A percentile compares a stretch with the other conserved stretches of the same genome.
Evolutionary conservation across 2,113 vertebrate genomes (phyloP).

Genomic region (Apaloderma vittatum): DNA sequence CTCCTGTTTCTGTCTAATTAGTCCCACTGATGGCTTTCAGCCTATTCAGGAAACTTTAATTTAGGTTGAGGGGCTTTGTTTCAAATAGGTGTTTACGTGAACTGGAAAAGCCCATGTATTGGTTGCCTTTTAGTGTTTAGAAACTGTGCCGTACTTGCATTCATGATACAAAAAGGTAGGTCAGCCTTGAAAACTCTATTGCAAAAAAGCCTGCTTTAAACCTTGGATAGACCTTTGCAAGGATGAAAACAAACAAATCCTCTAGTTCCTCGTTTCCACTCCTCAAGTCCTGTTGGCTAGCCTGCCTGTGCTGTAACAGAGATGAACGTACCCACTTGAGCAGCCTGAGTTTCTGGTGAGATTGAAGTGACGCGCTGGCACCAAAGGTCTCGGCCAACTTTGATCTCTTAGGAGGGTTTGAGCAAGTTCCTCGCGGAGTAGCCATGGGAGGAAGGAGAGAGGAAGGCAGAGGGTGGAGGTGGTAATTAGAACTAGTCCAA

Average conservation of each 20-base stretch:
- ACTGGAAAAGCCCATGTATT: not conserved
- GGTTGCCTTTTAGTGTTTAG: not conserved
- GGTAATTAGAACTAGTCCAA: not conserved
- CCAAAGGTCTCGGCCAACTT: not conserved
- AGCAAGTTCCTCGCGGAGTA: not conserved
- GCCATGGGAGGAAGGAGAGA: not conserved
- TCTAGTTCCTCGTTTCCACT: not conserved
- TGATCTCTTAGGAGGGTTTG: not conserved
- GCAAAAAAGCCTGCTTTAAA: not conserved
- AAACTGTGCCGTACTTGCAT: not conserved
- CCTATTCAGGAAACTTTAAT: conserved; percentile 47
- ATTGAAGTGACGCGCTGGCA: not conserved
- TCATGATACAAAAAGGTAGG: not conserved
- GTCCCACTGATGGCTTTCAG: conserved; percentile 58
- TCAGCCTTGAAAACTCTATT: not conserved
- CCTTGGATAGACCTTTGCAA: not conserved
- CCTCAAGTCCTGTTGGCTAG: not conserved
- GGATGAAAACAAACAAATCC: not conserved
- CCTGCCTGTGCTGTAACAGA: not conserved
- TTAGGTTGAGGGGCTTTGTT: conserved; percentile 49
- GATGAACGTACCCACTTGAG: not conserved
- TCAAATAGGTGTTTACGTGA: conserved; percentile 8
- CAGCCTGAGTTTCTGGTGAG: not conserved
- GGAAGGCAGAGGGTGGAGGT: not conserved
- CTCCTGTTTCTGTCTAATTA: conserved; percentile 65